phyloP scores from a whole-genome alignment of 2,888 invertebrate genomes.

The Blastobasis adustella region DNA sequence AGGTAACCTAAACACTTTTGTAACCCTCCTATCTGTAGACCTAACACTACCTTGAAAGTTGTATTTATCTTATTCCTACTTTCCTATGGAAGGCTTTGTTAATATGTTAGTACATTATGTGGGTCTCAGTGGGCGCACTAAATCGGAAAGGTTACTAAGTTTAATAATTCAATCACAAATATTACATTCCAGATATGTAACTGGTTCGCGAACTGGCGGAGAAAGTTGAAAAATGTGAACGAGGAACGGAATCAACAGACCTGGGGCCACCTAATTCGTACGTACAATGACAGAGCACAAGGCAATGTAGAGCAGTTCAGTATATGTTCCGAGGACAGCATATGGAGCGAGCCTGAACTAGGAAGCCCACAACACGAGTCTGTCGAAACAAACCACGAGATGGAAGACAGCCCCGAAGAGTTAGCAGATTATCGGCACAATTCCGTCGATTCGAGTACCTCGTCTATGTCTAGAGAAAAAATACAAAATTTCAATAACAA shows the following conservation, averaged over 20 bases:
- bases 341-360: slow-evolving; percentile 81
- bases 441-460: slow-evolving; percentile 46
- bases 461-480: slow-evolving; percentile 42
- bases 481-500: slow-evolving; percentile 54
- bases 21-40: too few relatives aligned
- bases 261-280: slow-evolving; percentile 83
- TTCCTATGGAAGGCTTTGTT: too few relatives aligned
- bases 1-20: neutral
- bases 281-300: slow-evolving; percentile 83
- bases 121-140: too few relatives aligned
- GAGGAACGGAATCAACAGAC: slow-evolving; percentile 80
- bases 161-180: too few relatives aligned
- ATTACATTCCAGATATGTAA: slow-evolving; percentile 77
- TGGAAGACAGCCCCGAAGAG: slow-evolving; percentile 40
- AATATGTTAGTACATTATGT: too few relatives aligned
- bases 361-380: slow-evolving; percentile 35
- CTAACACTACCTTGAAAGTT: too few relatives aligned
- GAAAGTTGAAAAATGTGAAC: slow-evolving; percentile 85
- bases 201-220: slow-evolving; percentile 90
- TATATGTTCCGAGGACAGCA: slow-evolving; percentile 85
- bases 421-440: slow-evolving; percentile 37
- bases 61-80: too few relatives aligned
- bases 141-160: too few relatives aligned
- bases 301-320: slow-evolving; percentile 88
- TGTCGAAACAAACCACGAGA: slow-evolving; percentile 37